Base-by-base conservation (phyloP, 2,797 vertebrate genomes). In the Oreochromis mossambicus region DNA sequence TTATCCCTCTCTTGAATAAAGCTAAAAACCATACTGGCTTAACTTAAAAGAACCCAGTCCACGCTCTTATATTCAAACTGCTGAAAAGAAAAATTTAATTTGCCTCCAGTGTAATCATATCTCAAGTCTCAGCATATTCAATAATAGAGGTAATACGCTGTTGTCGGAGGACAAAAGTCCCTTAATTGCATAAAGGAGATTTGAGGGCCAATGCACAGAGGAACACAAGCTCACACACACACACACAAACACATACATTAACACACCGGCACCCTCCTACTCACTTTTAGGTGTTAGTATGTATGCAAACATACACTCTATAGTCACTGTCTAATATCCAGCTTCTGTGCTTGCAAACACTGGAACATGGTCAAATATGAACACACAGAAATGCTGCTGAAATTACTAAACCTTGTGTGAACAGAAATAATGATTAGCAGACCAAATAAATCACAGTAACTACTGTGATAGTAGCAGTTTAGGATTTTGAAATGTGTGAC, bases 51-150 rank as follows among this genome's bases (percentile, higher is more conserved):
- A 83, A 36, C 56, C 32, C 17, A 19, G 52, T 79, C 38, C 38
- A 17, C 24, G 38, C 79, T 83, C 81, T 88, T 85, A 86, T 89
- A 94, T 90, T 91, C 81, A 93, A 91, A 93, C 83, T 87, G 92
- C 88, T 89, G 91, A 92, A 94, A 93, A 93, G 78, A 85, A 50
- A 94, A 92, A 94, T 92, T 91, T 63, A 94, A 95, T 94, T 92
- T 90, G 63, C 79, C 76, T 50, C 5, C 52, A 90, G 77, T 87
- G 91, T 90, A 94, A 94, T 95, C 86, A 85, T 90, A 92, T 93
- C 91, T 88, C 54, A 87, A 82, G 82, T 87, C 90, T 88, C 85
- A 84, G 91, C 84, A 90, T 93, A 92, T 94, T 93, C 77, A 93
- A 88, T 91, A 91, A 91, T 63, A 78, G 79, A 91, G 84, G 85